Evolutionary conservation across 2,888 invertebrate species (phyloP).

Genomic region (Dusona sp.): DNA sequence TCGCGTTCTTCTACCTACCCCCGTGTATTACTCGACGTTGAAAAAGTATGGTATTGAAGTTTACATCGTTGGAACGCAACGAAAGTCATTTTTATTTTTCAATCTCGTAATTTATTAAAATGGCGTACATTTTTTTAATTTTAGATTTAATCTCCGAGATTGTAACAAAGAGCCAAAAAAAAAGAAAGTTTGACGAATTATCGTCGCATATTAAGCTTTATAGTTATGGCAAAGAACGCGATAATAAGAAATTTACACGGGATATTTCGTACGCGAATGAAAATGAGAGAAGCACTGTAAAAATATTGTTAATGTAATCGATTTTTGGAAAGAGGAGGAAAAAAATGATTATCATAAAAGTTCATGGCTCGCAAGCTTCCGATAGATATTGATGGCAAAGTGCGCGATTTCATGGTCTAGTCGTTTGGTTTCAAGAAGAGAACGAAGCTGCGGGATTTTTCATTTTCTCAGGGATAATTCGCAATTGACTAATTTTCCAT

Average conservation of each 20-base stretch:
- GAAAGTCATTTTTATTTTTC: neutral
- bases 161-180: neutral
- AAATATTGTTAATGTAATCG: neutral
- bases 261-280: neutral
- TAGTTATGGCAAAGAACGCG: neutral
- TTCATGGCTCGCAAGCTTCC: neutral
- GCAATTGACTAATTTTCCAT: neutral
- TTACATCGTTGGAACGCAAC: neutral
- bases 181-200: neutral
- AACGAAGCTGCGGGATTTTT: neutral
- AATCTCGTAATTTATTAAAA: neutral
- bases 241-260: neutral
- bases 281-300: neutral
- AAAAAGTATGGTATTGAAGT: neutral
- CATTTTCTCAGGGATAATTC: neutral
- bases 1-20: slow-evolving; percentile 24
- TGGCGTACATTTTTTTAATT: neutral
- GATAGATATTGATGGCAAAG: slow-evolving; percentile 4
- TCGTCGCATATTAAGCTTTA: neutral
- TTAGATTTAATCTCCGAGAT: neutral
- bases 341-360: neutral
- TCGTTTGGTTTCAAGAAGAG: neutral
- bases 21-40: neutral
- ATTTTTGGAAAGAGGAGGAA: neutral
- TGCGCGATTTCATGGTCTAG: slow-evolving; percentile 18